Evolutionary conservation across 2,797 vertebrate species (phyloP).

Genomic region (Etheostoma perlongum): DNA sequence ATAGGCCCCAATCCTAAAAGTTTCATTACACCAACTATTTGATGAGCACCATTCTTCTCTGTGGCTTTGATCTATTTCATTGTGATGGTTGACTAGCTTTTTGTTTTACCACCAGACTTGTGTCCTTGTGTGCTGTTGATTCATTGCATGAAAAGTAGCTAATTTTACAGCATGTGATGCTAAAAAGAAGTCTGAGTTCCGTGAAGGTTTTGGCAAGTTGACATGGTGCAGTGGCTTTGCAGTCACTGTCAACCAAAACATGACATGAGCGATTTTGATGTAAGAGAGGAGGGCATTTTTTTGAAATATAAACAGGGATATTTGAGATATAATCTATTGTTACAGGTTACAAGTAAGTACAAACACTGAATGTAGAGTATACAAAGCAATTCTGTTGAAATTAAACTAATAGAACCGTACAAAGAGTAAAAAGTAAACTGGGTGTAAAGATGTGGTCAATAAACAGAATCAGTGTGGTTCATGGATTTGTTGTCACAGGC

Average conservation of each 20-base stretch:
- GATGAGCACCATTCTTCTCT: slow-evolving; percentile 37
- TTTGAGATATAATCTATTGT: neutral
- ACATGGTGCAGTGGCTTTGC: slow-evolving; percentile 42
- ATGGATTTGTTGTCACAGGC: neutral
- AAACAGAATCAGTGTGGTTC: slow-evolving; percentile 11
- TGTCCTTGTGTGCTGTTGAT: slow-evolving; percentile 72
- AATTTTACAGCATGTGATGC: slow-evolving; percentile 50
- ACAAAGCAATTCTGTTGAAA: neutral
- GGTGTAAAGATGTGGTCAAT: slow-evolving; percentile 2
- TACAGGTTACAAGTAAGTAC: neutral
- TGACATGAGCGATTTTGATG: neutral
- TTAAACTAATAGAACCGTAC: neutral
- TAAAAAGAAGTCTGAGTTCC: slow-evolving; percentile 61
- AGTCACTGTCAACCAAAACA: slow-evolving; percentile 44
- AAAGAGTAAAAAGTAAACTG: neutral
- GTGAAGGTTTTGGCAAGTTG: slow-evolving; percentile 46
- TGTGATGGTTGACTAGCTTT: slow-evolving; percentile 57
- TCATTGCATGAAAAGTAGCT: slow-evolving; percentile 68
- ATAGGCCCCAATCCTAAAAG: slow-evolving; percentile 53
- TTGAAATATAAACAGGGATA: slow-evolving; percentile 10
- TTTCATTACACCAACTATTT: slow-evolving; percentile 58
- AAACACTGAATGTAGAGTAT: neutral
- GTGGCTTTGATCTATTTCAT: slow-evolving; percentile 54
- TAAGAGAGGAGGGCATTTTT: neutral
- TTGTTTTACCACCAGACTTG: slow-evolving; percentile 62